Conservation (phyloP, 2,113 vertebrate species). For the Equus przewalskii region DNA sequence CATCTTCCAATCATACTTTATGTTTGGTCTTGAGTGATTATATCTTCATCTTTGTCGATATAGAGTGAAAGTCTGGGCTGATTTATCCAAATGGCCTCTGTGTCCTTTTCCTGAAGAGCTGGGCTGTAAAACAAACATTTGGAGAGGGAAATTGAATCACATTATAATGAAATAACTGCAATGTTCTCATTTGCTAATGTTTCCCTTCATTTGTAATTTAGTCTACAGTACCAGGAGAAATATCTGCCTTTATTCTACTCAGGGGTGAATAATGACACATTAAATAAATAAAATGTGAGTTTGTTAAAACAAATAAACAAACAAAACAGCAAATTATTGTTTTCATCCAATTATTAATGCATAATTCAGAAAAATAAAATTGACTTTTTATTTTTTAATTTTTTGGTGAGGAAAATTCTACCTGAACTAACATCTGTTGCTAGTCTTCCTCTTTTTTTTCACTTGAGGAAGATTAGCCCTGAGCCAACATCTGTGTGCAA, state of each 20-base stretch:
- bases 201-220: slow-evolving; percentile 58
- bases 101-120: slow-evolving; percentile 39
- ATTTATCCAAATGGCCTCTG: slow-evolving; percentile 19
- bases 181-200: slow-evolving; percentile 64
- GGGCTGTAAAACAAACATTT: slow-evolving; percentile 66
- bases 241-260: slow-evolving; percentile 49
- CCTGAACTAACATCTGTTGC: too few species aligned
- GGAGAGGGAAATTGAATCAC: slow-evolving; percentile 54
- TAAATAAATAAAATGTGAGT: slow-evolving; percentile 47
- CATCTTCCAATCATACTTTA: neutral
- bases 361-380: slow-evolving; percentile 41
- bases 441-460: too few species aligned
- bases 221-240: slow-evolving; percentile 11
- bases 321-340: neutral
- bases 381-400: neutral
- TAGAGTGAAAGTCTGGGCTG: neutral
- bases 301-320: slow-evolving; percentile 48
- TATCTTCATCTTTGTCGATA: neutral
- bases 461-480: too few species aligned
- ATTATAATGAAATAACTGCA: slow-evolving; percentile 60
- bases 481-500: too few species aligned
- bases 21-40: slow-evolving; percentile 15
- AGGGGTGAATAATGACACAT: slow-evolving; percentile 48
- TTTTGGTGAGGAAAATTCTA: too few species aligned
- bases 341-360: neutral